phyloP scores from a whole-genome alignment of 2,888 invertebrate species.

The Synergus laeviventris region DNA sequence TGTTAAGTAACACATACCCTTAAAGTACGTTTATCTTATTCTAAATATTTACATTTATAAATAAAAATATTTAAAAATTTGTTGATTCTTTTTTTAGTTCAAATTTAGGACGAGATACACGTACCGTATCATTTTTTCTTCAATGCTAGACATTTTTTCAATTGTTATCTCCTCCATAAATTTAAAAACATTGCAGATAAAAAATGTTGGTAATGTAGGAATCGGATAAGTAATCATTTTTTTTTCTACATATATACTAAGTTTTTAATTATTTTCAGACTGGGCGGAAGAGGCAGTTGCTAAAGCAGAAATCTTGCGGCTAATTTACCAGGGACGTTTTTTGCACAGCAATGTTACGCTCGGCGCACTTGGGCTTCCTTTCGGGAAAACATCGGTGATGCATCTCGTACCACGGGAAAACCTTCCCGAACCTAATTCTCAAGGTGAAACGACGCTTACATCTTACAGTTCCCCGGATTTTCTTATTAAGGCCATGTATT shows the following conservation, averaged over 20 bases:
- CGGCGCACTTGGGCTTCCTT: constrained; percentile 96
- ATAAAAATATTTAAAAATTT: too few species aligned
- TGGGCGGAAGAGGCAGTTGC: constrained; percentile 97
- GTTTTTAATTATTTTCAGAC: constrained; percentile 81
- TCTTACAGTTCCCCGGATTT: neutral
- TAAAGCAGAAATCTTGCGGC: constrained; percentile 97
- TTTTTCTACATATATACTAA: neutral
- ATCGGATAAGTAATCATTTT: too few species aligned
- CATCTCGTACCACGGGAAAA: constrained; percentile 99
- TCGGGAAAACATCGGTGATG: constrained; percentile 99
- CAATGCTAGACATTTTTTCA: too few species aligned
- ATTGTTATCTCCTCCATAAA: too few species aligned
- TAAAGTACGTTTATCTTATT: too few species aligned
- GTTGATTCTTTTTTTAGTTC: too few species aligned
- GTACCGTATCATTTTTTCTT: too few species aligned
- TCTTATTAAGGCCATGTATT: neutral
- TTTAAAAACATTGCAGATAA: too few species aligned
- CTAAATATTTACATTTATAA: too few species aligned
- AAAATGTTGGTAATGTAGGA: too few species aligned
- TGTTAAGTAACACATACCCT: too few species aligned
- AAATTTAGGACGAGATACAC: too few species aligned
- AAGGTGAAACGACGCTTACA: constrained; percentile 80
- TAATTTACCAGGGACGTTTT: constrained; percentile 99
- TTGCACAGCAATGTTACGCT: constrained; percentile 99
- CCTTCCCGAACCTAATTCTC: constrained; percentile 98